These are phyloP conservation scores for Haliclystus octoradiatus DNA, from an alignment of 30 jellyfish, hydroid and myxozoan species.

Conservation along the genomic window DNA sequence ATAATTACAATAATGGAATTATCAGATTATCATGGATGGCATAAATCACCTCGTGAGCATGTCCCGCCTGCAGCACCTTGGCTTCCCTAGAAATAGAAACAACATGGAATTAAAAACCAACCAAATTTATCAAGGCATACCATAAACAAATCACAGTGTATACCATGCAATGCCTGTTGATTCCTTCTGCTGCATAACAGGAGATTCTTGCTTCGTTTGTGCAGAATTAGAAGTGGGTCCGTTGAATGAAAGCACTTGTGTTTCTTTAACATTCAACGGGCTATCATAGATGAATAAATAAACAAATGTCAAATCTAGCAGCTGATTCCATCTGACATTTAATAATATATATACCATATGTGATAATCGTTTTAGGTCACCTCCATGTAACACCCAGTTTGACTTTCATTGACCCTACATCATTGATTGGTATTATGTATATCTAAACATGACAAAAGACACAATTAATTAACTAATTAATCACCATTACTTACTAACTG, in stretches of 20 bases:
- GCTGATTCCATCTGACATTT: too few relatives aligned
- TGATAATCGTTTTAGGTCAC: too few relatives aligned
- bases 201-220: background rate
- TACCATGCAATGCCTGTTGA: background rate
- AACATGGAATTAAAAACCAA: background rate
- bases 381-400: slow-evolving; percentile 69
- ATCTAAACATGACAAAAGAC: slow-evolving; percentile 32
- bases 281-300: background rate
- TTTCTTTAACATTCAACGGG: background rate
- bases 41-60: background rate
- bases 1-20: too few relatives aligned
- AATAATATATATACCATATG: too few relatives aligned
- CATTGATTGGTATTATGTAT: slow-evolving; percentile 55
- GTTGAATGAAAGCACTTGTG: background rate
- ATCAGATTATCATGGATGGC: too few relatives aligned
- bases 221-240: background rate
- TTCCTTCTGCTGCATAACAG: background rate
- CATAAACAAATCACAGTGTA: background rate
- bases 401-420: slow-evolving; percentile 56
- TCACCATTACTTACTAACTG: background rate
- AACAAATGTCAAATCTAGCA: too few relatives aligned
- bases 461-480: background rate
- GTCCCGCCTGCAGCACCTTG: background rate
- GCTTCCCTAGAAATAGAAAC: background rate
- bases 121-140: background rate